Conservation (phyloP, 2,888 invertebrate genomes). For the Helicoverpa assulta region DNA sequence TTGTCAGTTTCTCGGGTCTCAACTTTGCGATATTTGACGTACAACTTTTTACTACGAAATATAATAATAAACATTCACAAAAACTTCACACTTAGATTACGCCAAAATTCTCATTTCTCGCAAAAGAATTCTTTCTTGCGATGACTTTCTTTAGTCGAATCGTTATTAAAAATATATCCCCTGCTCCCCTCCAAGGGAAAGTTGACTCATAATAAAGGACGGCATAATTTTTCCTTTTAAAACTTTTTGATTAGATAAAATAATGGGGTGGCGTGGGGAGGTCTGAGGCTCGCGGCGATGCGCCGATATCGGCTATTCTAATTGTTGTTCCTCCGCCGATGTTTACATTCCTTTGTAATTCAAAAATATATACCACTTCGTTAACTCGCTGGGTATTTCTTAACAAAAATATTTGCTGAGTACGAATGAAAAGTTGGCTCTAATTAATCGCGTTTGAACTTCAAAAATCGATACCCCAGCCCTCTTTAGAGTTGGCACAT, state of each 20-base stretch:
- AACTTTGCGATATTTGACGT: conserved; percentile 34
- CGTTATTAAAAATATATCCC: conserved; percentile 90
- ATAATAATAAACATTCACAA: conserved; percentile 61
- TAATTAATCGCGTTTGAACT: conserved; percentile 82
- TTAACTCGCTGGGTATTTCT: conserved; percentile 64
- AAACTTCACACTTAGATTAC: conserved; percentile 76
- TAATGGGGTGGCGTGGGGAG: conserved; percentile 87
- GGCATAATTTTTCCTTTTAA: conserved; percentile 91
- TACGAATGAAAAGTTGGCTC: conserved; percentile 62
- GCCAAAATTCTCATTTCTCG: conserved; percentile 70
- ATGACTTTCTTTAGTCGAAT: conserved; percentile 82
- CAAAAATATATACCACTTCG: conserved; percentile 72
- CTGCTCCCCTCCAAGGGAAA: conserved; percentile 86
- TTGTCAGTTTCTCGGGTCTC: conserved; percentile 7
- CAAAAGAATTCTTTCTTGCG: conserved; percentile 73
- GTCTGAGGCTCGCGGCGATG: conserved; percentile 81
- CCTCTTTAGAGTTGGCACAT: conserved; percentile 65
- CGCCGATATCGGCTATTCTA: conserved; percentile 88
- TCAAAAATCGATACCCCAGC: conserved; percentile 62
- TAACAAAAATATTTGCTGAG: conserved; percentile 63
- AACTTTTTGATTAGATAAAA: conserved; percentile 91
- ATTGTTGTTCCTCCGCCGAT: conserved; percentile 86
- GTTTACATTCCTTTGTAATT: conserved; percentile 85
- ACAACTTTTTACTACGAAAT: conserved; percentile 54
- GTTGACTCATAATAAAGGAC: conserved; percentile 90